A percentile compares a stretch with the other conserved stretches of the same genome.
Evolutionary conservation across 2,888 invertebrate genomes (phyloP).

Genomic region (Morpho helenor): DNA sequence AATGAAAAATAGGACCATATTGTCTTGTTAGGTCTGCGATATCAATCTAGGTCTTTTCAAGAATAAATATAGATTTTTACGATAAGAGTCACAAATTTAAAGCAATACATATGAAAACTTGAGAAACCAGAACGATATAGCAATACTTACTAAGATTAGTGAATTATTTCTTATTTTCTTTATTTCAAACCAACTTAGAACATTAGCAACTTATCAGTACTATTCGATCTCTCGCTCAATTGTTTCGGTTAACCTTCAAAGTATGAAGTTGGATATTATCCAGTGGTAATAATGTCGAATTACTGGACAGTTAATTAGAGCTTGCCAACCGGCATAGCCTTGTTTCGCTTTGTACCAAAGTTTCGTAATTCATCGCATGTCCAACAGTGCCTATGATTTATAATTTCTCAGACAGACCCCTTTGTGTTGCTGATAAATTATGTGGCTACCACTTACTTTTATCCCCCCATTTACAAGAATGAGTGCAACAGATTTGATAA

Average conservation of each 20-base stretch:
- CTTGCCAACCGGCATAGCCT: conserved; percentile 57
- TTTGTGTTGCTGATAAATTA: conserved; percentile 71
- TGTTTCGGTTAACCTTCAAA: conserved; percentile 18
- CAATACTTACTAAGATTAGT: neutral
- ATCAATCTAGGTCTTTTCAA: too few relatives aligned
- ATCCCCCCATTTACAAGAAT: conserved; percentile 32
- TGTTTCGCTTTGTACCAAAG: conserved; percentile 45
- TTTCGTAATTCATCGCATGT: conserved; percentile 67
- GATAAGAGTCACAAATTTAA: too few relatives aligned
- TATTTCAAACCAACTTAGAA: neutral
- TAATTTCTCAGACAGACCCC: conserved; percentile 49
- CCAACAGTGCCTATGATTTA: conserved; percentile 64
- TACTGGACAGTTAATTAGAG: conserved; percentile 74
- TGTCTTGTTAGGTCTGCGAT: too few relatives aligned
- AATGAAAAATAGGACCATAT: too few relatives aligned
- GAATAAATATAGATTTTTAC: too few relatives aligned
- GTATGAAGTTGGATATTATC: conserved; percentile 24
- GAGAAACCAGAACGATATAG: too few relatives aligned
- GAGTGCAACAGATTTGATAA: conserved; percentile 21
- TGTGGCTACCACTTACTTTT: conserved; percentile 54
- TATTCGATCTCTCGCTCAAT: conserved; percentile 11
- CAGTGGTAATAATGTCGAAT: conserved; percentile 59
- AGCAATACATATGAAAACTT: too few relatives aligned
- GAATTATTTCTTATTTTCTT: neutral
- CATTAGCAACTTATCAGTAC: neutral